phyloP scores from a whole-genome alignment of 2,797 vertebrate genomes.

The Rhadinocentrus ornatus region DNA sequence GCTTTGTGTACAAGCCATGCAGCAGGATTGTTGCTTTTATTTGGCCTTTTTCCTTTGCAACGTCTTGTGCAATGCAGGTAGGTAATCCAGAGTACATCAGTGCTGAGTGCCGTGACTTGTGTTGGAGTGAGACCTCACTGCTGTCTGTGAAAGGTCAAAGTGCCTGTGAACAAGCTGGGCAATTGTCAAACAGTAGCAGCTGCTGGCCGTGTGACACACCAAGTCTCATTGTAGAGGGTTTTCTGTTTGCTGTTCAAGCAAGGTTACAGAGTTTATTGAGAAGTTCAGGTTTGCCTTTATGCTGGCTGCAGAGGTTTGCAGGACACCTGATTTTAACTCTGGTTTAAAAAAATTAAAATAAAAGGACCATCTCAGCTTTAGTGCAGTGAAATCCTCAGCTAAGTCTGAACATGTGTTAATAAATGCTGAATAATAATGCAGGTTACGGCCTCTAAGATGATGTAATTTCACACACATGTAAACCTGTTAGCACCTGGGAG shows the following conservation, averaged over 20 bases:
- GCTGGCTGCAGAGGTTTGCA: not conserved
- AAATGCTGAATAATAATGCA: conserved; percentile 1
- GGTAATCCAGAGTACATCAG: conserved; percentile 31
- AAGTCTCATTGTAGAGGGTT: conserved; percentile 19
- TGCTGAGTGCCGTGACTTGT: conserved; percentile 6
- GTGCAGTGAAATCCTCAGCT: conserved; percentile 24
- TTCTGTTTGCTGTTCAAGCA: conserved; percentile 2
- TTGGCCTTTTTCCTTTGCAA: conserved; percentile 30
- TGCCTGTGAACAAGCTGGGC: conserved; percentile 37
- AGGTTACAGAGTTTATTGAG: conserved; percentile 11
- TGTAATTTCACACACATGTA: conserved; percentile 16
- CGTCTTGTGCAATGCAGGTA: conserved; percentile 25
- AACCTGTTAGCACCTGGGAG: conserved; percentile 19
- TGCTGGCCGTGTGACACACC: conserved; percentile 17
- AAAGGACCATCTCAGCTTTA: not conserved
- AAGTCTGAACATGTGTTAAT: conserved; percentile 13
- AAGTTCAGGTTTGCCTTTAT: conserved; percentile 21
- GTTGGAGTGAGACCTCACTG: conserved; percentile 19
- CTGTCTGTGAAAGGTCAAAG: conserved; percentile 48
- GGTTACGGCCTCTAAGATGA: conserved; percentile 3
- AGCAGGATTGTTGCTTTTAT: conserved; percentile 48
- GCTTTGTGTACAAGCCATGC: conserved; percentile 51
- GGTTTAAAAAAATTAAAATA: not conserved
- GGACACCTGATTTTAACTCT: conserved; percentile 4
- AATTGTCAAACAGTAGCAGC: conserved; percentile 43